Conservation (phyloP, 2,797 vertebrate genomes). For the Taenioides sp. region DNA sequence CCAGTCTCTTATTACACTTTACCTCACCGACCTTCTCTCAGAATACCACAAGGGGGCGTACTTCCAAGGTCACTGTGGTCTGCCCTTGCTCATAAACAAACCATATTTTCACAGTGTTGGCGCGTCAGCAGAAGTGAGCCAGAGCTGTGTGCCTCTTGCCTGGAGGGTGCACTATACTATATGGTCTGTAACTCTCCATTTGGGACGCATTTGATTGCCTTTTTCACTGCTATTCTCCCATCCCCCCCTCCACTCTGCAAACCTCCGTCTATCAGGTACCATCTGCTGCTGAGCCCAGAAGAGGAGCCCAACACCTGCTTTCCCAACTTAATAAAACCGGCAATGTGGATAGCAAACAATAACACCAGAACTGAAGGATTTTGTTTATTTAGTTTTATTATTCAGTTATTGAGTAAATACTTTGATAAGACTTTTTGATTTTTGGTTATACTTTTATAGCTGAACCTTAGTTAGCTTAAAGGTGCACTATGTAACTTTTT, state of each 20-base stretch:
- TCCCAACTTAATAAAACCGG: constrained; percentile 53
- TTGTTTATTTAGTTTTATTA: constrained; percentile 30
- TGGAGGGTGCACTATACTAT: constrained; percentile 34
- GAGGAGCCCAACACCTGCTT: constrained; percentile 59
- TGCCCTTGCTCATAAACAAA: constrained; percentile 49
- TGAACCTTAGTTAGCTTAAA: too few relatives aligned
- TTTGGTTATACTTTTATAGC: background rate
- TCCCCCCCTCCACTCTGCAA: constrained; percentile 13
- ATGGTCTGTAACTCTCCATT: constrained; percentile 43
- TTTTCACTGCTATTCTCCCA: constrained; percentile 37
- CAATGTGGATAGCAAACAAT: constrained; percentile 35
- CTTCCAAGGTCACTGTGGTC: constrained; percentile 56
- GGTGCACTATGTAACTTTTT: too few relatives aligned
- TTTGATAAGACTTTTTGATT: background rate
- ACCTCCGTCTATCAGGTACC: constrained; percentile 50
- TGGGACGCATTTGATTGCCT: constrained; percentile 59
- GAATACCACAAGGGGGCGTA: constrained; percentile 41
- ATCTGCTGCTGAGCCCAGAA: constrained; percentile 59
- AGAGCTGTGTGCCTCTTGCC: constrained; percentile 57
- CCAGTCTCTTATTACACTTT: background rate
- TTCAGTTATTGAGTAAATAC: constrained; percentile 17
- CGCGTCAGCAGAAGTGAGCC: constrained; percentile 61
- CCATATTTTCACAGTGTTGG: constrained; percentile 20
- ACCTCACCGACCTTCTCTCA: constrained; percentile 28
- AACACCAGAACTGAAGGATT: constrained; percentile 29